These are phyloP conservation scores for Oryzias curvinotus DNA, from an alignment of 2,113 vertebrate genomes.

Conservation along the genomic window DNA sequence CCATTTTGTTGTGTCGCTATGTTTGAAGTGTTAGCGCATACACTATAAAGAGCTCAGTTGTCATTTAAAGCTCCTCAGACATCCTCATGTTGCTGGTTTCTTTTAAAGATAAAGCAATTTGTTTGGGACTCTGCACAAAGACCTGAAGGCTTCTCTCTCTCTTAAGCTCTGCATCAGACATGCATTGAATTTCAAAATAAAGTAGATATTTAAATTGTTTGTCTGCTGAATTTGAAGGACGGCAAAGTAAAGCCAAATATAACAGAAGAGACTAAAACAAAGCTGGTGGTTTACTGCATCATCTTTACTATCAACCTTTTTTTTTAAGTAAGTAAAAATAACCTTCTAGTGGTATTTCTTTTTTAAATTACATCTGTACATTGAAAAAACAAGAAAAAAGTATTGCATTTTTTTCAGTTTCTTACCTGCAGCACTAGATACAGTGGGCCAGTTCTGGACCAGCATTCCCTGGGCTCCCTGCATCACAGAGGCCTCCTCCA, in stretches of 20 bases:
- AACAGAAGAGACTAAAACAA: neutral
- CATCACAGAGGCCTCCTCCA: constrained; percentile 92
- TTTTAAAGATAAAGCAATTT: constrained; percentile 26
- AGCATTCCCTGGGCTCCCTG: constrained; percentile 90
- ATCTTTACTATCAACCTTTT: no score
- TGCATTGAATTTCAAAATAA: constrained; percentile 21
- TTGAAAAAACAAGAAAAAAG: neutral
- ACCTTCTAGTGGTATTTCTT: no score
- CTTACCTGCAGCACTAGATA: constrained; percentile 95
- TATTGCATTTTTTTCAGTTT: neutral
- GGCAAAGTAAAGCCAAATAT: neutral
- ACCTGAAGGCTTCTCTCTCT: neutral
- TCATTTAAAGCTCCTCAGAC: constrained; percentile 26
- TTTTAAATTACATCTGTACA: no score
- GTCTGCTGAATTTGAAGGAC: neutral
- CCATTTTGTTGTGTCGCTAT: constrained; percentile 14
- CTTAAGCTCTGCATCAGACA: constrained; percentile 9
- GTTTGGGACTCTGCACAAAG: constrained; percentile 11
- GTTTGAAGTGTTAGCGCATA: constrained; percentile 27
- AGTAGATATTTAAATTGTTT: constrained; percentile 11
- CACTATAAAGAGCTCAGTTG: constrained; percentile 26
- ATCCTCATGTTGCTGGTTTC: constrained; percentile 12
- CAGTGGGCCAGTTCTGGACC: constrained; percentile 97
- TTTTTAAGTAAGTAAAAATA: no score
- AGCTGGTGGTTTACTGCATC: no score